These are phyloP conservation scores for Alectura lathami DNA, from an alignment of 2,113 vertebrate species.

Conservation along the genomic window DNA sequence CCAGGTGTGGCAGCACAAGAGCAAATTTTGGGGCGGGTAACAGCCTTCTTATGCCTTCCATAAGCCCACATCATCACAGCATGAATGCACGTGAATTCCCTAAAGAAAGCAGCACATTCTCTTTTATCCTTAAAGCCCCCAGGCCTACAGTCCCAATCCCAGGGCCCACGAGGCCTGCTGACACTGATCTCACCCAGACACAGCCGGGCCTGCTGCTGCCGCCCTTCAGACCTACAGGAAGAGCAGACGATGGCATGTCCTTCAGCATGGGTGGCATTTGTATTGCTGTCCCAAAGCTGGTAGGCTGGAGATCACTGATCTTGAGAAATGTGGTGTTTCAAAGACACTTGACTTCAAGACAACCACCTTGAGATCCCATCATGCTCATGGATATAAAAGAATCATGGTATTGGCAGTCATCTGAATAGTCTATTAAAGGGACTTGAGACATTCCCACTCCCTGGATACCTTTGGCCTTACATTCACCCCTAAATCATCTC, in stretches of 20 bases:
- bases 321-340: neutral
- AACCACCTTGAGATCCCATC: neutral
- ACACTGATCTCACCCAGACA: rapidly evolving
- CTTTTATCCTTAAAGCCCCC: neutral
- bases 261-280: rapidly evolving
- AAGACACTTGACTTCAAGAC: neutral
- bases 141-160: rapidly evolving
- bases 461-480: neutral
- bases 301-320: neutral
- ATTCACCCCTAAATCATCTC: neutral
- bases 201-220: neutral
- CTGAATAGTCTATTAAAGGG: neutral
- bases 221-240: neutral
- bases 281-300: neutral
- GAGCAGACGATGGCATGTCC: neutral
- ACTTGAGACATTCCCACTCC: neutral
- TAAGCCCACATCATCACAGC: rapidly evolving
- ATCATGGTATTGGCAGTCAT: neutral
- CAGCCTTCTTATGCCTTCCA: neutral
- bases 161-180: neutral
- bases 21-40: neutral
- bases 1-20: neutral
- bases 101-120: neutral
- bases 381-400: rapidly evolving
- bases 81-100: neutral